Base-by-base conservation (phyloP, 2,797 vertebrate species). In the Sciurus vulgaris region DNA sequence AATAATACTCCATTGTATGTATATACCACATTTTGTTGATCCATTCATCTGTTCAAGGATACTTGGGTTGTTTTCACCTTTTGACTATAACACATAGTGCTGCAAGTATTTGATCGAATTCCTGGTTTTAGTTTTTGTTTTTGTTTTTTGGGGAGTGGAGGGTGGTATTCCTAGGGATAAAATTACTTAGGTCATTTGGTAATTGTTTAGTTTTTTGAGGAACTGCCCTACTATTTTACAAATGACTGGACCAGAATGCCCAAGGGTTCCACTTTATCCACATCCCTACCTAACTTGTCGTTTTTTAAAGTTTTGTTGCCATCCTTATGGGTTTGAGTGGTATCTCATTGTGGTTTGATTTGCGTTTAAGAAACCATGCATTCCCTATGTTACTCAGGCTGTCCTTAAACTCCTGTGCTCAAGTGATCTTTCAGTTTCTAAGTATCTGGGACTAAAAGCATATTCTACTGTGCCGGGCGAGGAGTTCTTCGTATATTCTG, bases 31-130 rank as follows among this genome's bases (percentile, higher is more conserved):
- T 88, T 85, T 76, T 70, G n/a, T 74, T 91, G 65, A 67, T 67
- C 67, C 15, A 10, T 74, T 85, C 30, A 49, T 85, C 73, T 86
- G 24, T 69, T 70, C 17, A 41, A 78, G 14, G 35, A 56, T n/a
- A 69, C 49, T 86, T 84, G 18, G 22, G 9, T 47, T 51, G 11
- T 72, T 93, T 88, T 30, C 7, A 41, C 63, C 11, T 85, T 78
- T 85, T 81, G 17, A 30, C 49, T n/a, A 3, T 69, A 88, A n/a
- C 5, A 8, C 38, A 44, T 35, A 72, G 74, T 74, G 47, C 35
- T 95, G 38, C 85, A 76, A 1, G 22, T 91, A 85, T 83, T 61
- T 41, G 81, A 78, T 61, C 78, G 65, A 91, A 41, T 69, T 26
- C 2, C 24, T 89, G 24, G 51, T 86, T 82, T n/a, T n/a, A n/a